Percentiles rank a stretch among this genome's conserved stretches.
phyloP scores from a whole-genome alignment of 2,797 vertebrate genomes.

The Champsocephalus gunnari region DNA sequence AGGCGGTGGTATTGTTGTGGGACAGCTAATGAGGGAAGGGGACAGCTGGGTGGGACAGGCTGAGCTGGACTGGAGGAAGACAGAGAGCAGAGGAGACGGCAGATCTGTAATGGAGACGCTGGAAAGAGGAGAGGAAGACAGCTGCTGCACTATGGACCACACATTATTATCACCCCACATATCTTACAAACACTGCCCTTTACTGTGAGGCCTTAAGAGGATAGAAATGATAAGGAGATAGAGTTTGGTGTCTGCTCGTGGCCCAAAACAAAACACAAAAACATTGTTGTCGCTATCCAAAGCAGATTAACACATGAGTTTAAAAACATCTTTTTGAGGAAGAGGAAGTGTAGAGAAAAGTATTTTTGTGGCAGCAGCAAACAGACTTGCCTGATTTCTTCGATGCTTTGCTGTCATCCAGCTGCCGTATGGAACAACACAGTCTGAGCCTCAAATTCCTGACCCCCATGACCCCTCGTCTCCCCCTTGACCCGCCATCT shows the following conservation, averaged over 20 bases:
- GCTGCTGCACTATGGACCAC: slow-evolving; percentile 69
- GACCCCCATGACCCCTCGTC: slow-evolving; percentile 60
- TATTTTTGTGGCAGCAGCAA: slow-evolving; percentile 30
- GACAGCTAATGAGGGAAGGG: slow-evolving; percentile 68
- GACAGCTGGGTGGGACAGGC: slow-evolving; percentile 73
- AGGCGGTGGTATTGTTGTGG: slow-evolving; percentile 32
- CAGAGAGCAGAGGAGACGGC: slow-evolving; percentile 45
- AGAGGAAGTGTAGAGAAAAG: slow-evolving; percentile 7
- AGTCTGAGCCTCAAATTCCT: slow-evolving; percentile 50
- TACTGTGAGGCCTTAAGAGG: slow-evolving; percentile 28
- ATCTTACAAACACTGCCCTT: slow-evolving; percentile 47
- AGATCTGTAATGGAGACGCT: slow-evolving; percentile 67
- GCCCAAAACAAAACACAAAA: neutral
- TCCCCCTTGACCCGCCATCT: slow-evolving; percentile 44
- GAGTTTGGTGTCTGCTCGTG: slow-evolving; percentile 7
- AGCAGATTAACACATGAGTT: neutral
- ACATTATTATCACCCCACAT: slow-evolving; percentile 61
- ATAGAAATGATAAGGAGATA: slow-evolving; percentile 32
- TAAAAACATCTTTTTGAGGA: neutral
- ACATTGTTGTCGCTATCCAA: neutral
- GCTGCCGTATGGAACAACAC: slow-evolving; percentile 41
- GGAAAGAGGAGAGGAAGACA: slow-evolving; percentile 71
- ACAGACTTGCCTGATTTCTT: slow-evolving; percentile 16
- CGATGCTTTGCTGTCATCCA: slow-evolving; percentile 30
- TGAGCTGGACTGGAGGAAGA: slow-evolving; percentile 43